Base-by-base conservation (phyloP, 2,797 vertebrate genomes). In the Silurus lanzhouensis region DNA sequence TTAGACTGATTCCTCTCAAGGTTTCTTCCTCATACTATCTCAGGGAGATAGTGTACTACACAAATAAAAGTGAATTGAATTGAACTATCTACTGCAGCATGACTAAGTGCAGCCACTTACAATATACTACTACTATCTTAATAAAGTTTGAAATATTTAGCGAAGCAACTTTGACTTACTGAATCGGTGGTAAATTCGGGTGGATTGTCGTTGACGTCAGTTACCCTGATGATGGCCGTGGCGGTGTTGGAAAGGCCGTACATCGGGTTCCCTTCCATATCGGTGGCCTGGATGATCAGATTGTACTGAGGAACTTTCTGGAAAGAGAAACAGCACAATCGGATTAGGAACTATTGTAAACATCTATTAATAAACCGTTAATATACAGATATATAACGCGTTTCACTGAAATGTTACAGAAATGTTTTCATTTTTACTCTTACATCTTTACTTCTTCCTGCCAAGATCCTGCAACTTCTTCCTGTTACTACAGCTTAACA, bases 281-380 rank as follows among this genome's bases (percentile, higher is more conserved):
- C 98, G 14, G 97, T 99, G 91, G 98, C 98, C 94, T 99, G 97
- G 95, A 99, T 98, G 94, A 99, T 99, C 95, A 99, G 94, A 0
- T 97, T 99, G 93, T 99, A 99, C 93, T 98, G 97, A 90, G 97
- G 96, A 89, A 99, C 98, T 98, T 99, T 99, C 98, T 99, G 91
- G 38, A 78, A 82, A 60, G 19, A 44, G 17, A 57, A 68, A 63
- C 17, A 66, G 55, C 46, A 63, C 58, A 68, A 64, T 66, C 46
- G 77, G 71, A 52, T 6, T 27, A 25, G 25, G 19, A 83, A 17
- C 10, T 25, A 55, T 4, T 12, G 4, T 20, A 46, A 12, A 48
- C 48, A 52, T 52, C 48, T 52, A 52, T 52, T 74, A 15, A 52
- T 13, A 14, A 25, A 55, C 6, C 6, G 14, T 7, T 15, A n/a